phyloP scores from a whole-genome alignment of 2,888 invertebrate species.

The Papilio protenor region DNA sequence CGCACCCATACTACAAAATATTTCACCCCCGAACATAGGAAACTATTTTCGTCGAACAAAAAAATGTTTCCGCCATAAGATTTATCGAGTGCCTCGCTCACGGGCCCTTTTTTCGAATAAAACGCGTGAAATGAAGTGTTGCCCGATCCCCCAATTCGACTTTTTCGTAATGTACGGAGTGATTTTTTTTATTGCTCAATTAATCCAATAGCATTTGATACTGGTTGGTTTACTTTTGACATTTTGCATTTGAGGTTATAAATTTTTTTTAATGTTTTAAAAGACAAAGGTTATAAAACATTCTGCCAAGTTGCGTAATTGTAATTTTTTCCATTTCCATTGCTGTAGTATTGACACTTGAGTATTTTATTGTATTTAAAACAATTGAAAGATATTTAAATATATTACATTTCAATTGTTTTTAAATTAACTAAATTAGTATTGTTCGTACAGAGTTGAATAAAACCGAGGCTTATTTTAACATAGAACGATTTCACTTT shows the following conservation, averaged over 20 bases:
- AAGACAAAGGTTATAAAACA: not conserved
- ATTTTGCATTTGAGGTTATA: not conserved
- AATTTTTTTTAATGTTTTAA: not conserved
- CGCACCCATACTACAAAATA: constrained; percentile 57
- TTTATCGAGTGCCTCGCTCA: constrained; percentile 75
- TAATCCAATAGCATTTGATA: constrained; percentile 60
- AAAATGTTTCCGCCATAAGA: constrained; percentile 79
- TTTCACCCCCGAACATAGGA: constrained; percentile 75
- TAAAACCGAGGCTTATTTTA: not conserved
- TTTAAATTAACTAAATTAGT: constrained; percentile 7
- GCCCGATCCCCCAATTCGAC: constrained; percentile 63
- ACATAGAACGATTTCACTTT: not conserved
- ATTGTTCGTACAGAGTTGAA: not conserved
- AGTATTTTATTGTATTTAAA: not conserved
- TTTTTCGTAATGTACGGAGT: constrained; percentile 59
- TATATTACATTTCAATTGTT: constrained; percentile 35
- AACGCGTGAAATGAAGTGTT: constrained; percentile 83
- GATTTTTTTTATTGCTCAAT: constrained; percentile 77
- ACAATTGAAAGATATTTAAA: constrained; percentile 27
- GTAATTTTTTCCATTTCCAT: not conserved
- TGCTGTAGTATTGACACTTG: not conserved
- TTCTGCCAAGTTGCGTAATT: not conserved
- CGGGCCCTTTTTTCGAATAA: constrained; percentile 68
- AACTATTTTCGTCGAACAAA: constrained; percentile 82
- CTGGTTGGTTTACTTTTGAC: constrained; percentile 38